phyloP scores from a whole-genome alignment of 2,888 invertebrate species.

The Drymonia ruficornis region DNA sequence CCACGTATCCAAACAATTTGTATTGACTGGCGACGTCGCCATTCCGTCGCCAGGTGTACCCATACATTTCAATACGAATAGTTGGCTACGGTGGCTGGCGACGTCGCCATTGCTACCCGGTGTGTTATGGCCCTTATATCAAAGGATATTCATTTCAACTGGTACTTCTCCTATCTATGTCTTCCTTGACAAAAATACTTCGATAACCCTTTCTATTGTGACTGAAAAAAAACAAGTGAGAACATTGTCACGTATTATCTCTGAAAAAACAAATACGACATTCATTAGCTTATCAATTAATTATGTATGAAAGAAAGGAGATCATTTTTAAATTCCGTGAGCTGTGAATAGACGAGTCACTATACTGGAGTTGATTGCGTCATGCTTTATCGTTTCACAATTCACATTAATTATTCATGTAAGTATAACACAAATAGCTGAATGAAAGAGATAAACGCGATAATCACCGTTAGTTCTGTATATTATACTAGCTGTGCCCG shows the following conservation, averaged over 20 bases:
- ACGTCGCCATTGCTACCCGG: too few relatives aligned
- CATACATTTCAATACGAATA: too few relatives aligned
- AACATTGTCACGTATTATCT: background rate
- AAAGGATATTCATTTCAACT: too few relatives aligned
- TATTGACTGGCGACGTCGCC: too few relatives aligned
- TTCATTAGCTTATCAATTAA: constrained; percentile 1
- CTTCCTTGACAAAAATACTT: background rate
- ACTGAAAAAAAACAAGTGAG: background rate
- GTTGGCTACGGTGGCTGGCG: too few relatives aligned
- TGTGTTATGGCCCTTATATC: too few relatives aligned
- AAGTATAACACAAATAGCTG: too few relatives aligned
- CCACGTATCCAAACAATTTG: too few relatives aligned
- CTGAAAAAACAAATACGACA: background rate
- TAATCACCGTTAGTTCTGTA: background rate
- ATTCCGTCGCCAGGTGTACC: too few relatives aligned
- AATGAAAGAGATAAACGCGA: too few relatives aligned
- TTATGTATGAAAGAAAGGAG: background rate
- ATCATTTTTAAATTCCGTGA: background rate
- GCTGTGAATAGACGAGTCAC: background rate
- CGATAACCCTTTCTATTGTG: background rate
- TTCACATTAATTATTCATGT: background rate
- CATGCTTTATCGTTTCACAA: background rate
- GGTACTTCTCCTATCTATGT: background rate
- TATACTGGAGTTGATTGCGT: background rate
- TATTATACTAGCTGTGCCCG: too few relatives aligned